Evolutionary conservation across 2,797 vertebrate species (phyloP).

Genomic region (Protonibea diacanthus): DNA sequence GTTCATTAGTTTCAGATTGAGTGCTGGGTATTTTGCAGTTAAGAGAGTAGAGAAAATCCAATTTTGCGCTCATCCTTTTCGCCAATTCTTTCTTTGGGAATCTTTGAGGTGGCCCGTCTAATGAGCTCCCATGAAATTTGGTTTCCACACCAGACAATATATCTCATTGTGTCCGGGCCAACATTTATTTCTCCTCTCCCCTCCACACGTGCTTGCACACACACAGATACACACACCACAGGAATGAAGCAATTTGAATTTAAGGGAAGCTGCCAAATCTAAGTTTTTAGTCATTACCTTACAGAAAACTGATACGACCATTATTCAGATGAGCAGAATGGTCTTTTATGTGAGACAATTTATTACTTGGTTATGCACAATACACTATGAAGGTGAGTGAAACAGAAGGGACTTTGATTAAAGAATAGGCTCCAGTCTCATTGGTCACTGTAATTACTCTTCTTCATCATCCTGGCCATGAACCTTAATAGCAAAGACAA

Average conservation of each 20-base stretch:
- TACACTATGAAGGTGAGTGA: constrained; percentile 13
- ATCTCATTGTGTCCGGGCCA: constrained; percentile 65
- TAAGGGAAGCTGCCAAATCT: constrained; percentile 35
- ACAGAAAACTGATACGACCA: constrained; percentile 11
- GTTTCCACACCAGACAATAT: constrained; percentile 80
- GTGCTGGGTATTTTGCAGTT: constrained; percentile 35
- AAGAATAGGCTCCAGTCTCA: neutral
- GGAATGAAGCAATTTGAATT: constrained; percentile 39
- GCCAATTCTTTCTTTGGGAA: constrained; percentile 70
- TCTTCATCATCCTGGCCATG: neutral
- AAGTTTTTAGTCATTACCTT: constrained; percentile 40
- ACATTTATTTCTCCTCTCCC: constrained; percentile 54
- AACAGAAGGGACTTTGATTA: neutral
- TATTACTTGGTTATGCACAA: constrained; percentile 10
- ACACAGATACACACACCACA: neutral
- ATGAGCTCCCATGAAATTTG: constrained; percentile 88
- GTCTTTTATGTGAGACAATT: neutral
- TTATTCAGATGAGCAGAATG: constrained; percentile 32
- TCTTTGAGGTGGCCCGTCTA: constrained; percentile 84
- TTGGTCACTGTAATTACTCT: neutral
- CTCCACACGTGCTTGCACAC: neutral
- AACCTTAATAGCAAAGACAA: too few species aligned
- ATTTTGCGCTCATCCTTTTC: constrained; percentile 49
- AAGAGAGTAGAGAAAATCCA: constrained; percentile 49
- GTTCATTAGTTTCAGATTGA: constrained; percentile 58